A percentile compares a stretch with the other conserved stretches of the same genome.
phyloP scores from a whole-genome alignment of 1,140 invertebrate species.

The Drosophila malerkotliana region DNA sequence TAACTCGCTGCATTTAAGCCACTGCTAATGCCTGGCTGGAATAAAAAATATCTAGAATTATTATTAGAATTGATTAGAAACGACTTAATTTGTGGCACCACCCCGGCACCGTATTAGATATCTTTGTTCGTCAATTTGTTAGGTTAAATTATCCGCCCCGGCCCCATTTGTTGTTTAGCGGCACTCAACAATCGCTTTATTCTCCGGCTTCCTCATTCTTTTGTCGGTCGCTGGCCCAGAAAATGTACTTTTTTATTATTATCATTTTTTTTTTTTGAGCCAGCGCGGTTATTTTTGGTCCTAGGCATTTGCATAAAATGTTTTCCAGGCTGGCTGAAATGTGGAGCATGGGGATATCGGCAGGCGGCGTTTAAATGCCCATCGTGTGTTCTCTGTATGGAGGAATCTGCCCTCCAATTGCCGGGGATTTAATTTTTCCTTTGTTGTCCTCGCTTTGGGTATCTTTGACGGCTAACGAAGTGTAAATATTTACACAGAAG shows the following conservation, averaged over 20 bases:
- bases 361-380: conserved; percentile 46
- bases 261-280: neutral
- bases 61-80: conserved; percentile 50
- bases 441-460: conserved; percentile 38
- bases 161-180: conserved; percentile 11
- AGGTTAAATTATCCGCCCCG: conserved; percentile 32
- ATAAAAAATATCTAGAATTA: conserved; percentile 38
- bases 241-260: conserved; percentile 57
- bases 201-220: conserved; percentile 21
- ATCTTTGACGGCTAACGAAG: conserved; percentile 75
- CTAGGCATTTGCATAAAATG: conserved; percentile 73
- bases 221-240: conserved; percentile 59
- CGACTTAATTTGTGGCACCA: conserved; percentile 36
- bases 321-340: conserved; percentile 45
- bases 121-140: conserved; percentile 28
- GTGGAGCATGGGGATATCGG: conserved; percentile 21
- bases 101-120: conserved; percentile 9
- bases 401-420: conserved; percentile 11
- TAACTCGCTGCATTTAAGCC: conserved; percentile 19
- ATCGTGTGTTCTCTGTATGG: conserved; percentile 13
- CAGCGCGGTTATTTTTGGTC: conserved; percentile 18
- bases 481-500: conserved; percentile 72
- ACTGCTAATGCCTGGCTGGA: neutral
- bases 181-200: conserved; percentile 25
- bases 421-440: conserved; percentile 20